Percentiles rank a stretch among this genome's conserved stretches.
Evolutionary conservation across 2,113 vertebrate genomes (phyloP).

Genomic region (Tiliqua scincoides): DNA sequence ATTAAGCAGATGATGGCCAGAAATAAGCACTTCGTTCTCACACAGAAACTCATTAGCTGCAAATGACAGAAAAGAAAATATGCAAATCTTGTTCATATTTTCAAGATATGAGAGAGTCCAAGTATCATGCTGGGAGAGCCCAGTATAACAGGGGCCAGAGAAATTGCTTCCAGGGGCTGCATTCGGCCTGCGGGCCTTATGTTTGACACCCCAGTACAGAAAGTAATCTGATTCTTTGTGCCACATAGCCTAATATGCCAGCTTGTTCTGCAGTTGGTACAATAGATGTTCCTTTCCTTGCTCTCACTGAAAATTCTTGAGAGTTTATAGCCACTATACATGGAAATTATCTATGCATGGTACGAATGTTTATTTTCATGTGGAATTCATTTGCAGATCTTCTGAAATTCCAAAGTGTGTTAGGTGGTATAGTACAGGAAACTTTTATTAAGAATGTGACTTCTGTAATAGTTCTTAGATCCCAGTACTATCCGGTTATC

Average conservation of each 20-base stretch:
- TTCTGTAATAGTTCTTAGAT: background rate
- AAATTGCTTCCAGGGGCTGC: too few relatives aligned
- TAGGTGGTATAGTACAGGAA: background rate
- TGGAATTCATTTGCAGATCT: background rate
- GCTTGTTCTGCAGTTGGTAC: fast-evolving
- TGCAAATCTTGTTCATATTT: too few relatives aligned
- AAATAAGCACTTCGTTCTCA: too few relatives aligned
- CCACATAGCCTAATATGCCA: background rate
- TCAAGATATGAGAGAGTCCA: too few relatives aligned
- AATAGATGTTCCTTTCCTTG: background rate
- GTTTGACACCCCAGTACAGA: too few relatives aligned
- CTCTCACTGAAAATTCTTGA: slow-evolving; percentile 30
- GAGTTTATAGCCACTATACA: background rate
- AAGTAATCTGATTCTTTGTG: background rate
- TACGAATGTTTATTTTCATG: background rate
- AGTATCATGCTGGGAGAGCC: too few relatives aligned
- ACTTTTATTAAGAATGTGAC: background rate
- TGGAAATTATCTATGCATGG: background rate
- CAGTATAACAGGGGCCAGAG: too few relatives aligned
- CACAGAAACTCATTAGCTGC: too few relatives aligned
- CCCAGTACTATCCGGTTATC: too few relatives aligned
- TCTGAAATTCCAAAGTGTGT: background rate
- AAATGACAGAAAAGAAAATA: too few relatives aligned
- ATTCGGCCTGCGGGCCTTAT: too few relatives aligned
- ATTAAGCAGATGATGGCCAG: too few relatives aligned